phyloP scores from a whole-genome alignment of 2,888 invertebrate genomes.

The Plebejus melissa region DNA sequence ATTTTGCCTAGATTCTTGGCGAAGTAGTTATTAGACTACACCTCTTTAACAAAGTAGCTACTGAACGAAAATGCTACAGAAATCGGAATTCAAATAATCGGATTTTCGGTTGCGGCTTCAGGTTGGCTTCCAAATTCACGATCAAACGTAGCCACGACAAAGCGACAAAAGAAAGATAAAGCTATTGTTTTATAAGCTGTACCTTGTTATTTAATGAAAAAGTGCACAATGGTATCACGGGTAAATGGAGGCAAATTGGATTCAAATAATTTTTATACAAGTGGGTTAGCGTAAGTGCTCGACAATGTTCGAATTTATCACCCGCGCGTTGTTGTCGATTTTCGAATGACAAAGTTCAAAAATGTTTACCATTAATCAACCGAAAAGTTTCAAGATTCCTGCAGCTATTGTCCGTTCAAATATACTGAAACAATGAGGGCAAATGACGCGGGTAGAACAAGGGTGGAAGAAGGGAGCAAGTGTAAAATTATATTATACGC shows the following conservation, averaged over 20 bases:
- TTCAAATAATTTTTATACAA: constrained; percentile 9
- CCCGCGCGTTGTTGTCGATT: neutral
- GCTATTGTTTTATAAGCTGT: neutral
- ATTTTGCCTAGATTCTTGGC: too few species aligned
- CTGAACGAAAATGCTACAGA: too few species aligned
- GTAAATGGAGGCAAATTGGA: neutral
- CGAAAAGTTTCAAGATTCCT: constrained; percentile 8
- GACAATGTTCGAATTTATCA: neutral
- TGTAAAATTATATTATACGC: neutral
- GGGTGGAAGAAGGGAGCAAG: neutral
- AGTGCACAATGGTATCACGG: neutral
- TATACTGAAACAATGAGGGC: constrained; percentile 5
- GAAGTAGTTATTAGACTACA: too few species aligned
- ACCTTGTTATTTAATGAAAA: neutral
- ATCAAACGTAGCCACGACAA: neutral
- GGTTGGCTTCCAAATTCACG: neutral
- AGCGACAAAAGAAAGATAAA: neutral
- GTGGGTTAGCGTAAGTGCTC: neutral
- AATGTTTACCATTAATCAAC: constrained; percentile 11
- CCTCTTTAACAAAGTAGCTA: too few species aligned
- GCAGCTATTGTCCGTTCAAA: constrained; percentile 5
- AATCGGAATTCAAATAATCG: too few species aligned
- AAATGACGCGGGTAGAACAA: neutral
- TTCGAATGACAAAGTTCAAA: constrained; percentile 10
- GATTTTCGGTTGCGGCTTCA: neutral